Base-by-base conservation (phyloP, 2,888 invertebrate genomes). In the Flexamia atlantica region DNA sequence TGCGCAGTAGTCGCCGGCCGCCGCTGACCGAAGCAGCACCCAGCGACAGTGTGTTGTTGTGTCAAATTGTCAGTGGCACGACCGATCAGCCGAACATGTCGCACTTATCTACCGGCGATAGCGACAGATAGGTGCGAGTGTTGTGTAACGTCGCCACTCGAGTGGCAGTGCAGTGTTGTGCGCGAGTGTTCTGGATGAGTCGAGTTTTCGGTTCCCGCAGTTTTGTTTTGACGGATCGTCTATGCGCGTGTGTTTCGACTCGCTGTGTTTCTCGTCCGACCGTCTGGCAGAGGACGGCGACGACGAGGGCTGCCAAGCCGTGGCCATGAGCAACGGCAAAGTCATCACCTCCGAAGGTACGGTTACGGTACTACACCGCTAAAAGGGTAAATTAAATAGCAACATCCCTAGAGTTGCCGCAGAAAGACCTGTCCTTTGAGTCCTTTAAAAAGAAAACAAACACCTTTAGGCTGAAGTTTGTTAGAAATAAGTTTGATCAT, bases 171-270 rank as follows among this genome's bases (percentile, higher is more conserved):
- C 17, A 14, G 30, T 68, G 30, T 20, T 28, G 82, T 32, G 82
- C 32, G 87, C 89, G 88, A 86, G 88, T 88, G 89, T 89, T 88
- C 90, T 89, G 87, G n/a, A n/a, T n/a, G n/a, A n/a, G 88, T 89
- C 87, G 88, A 89, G 86, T 89, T 89, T 88, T 88, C 88, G 70
- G 64, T 80, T 80, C 46, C 28, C 68, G 46, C 14, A n/a, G 64
- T 79, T 36, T 57, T 74, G 28, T 50, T 68, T 40, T 64, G 64
- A 46, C 42, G 60, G 70, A 40, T 50, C 72, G 94, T 95, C 94
- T 94, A 96, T 96, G 96, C 96, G 96, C 94, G 95, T 96, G 93
- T 96, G 96, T 92, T 96, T 96, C 92, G 96, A 96, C 92, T 94
- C 94, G 93, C 93, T 95, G 92, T 96, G 96, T 95, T 96, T 96